Base-by-base conservation (phyloP, 2,797 vertebrate genomes). In the Centropyge bicolor region DNA sequence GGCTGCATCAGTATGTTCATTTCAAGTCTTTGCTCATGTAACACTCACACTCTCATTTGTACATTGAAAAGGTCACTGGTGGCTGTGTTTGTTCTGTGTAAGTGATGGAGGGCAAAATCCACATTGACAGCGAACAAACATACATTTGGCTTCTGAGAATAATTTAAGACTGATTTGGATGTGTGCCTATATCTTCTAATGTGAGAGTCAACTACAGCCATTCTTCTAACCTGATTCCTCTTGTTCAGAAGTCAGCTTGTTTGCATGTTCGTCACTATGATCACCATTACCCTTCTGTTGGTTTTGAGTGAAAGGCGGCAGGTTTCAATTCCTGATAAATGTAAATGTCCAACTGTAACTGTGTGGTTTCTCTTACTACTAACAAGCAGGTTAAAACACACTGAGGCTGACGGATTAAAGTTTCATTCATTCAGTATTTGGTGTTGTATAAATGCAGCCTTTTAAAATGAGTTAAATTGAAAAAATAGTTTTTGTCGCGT, bases 261-360 rank as follows among this genome's bases (percentile, higher is more conserved):
- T 11, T 1, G 1, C 45, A 10, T 63, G 31, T 81, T 11, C 1
- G 1, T 76, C 75, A 31, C 49, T 1, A 7, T 49, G 16, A 9
- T n/a, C 17, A 35, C 13, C 6, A 16, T 45, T 24, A 38, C 16
- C 7, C 56, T 49, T 76, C 54, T 70, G 45, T 22, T 27, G 35
- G n/a, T 35, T 80, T 54, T 77, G 83, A 76, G 82, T 87, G 81
- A 92, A 93, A 92, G 82, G 81, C 70, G 12, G 9, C 62, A 51
- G 67, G 87, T 95, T 94, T 94, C 93, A 88, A 79, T 93, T 93
- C 92, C 93, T 70, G 61, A 14, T 70, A 31, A 80, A 76, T 89
- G 76, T 72, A 72, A 89, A 85, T 80, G 65, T 81, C 38, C 22
- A 81, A 74, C 72, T 65, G 81, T 72, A 56, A 71, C 45, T 43